phyloP scores from a whole-genome alignment of 1,140 invertebrate genomes.

The Danaus plexippus region DNA sequence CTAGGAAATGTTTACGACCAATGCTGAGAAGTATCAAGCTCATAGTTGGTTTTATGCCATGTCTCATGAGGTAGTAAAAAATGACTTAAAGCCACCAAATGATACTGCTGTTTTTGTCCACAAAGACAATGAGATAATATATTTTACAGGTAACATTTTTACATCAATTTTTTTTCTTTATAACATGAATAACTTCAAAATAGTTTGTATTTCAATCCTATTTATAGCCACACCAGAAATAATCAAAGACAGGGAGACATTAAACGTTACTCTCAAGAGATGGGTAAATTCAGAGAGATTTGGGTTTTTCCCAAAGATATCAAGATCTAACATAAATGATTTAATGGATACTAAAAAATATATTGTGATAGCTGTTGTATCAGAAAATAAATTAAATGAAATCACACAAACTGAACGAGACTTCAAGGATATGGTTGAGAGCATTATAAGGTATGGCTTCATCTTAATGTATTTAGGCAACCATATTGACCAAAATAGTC shows the following conservation, averaged over 20 bases:
- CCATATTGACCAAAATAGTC: no score
- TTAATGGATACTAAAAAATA: constrained; percentile 88
- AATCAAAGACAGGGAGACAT: constrained; percentile 64
- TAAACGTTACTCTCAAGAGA: constrained; percentile 80
- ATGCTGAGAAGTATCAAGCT: constrained; percentile 85
- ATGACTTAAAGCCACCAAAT: constrained; percentile 77
- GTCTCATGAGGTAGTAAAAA: constrained; percentile 76
- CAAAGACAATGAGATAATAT: constrained; percentile 77
- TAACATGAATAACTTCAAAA: neutral
- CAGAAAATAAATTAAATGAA: constrained; percentile 89
- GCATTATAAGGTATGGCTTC: constrained; percentile 75
- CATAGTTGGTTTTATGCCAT: constrained; percentile 89
- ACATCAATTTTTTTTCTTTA: constrained; percentile 1
- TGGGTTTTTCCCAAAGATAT: constrained; percentile 90
- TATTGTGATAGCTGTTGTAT: constrained; percentile 87
- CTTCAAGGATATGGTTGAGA: constrained; percentile 89
- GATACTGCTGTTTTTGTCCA: constrained; percentile 85
- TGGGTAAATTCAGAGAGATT: constrained; percentile 95
- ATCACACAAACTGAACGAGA: constrained; percentile 85
- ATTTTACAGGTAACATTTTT: constrained; percentile 42
- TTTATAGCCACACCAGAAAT: constrained; percentile 62
- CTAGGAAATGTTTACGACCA: constrained; percentile 82
- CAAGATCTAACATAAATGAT: constrained; percentile 86
- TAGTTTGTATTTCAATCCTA: constrained; percentile 8
- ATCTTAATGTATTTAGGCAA: constrained; percentile 3